These are phyloP conservation scores for Cavia aperea DNA, from an alignment of 2,113 vertebrate genomes.

Conservation along the genomic window DNA sequence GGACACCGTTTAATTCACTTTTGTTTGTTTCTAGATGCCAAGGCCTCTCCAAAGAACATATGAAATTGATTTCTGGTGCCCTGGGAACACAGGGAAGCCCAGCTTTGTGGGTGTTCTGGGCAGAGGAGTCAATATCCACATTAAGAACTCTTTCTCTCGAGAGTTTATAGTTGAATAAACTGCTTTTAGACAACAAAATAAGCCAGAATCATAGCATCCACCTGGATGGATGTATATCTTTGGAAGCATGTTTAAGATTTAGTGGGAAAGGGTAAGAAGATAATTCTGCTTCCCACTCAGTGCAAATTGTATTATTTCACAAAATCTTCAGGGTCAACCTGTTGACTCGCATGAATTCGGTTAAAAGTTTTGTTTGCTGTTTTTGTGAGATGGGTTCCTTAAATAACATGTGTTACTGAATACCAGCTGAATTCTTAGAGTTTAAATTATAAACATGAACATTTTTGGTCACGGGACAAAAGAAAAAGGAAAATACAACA, in stretches of 20 bases:
- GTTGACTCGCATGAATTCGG: neutral
- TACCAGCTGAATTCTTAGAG: neutral
- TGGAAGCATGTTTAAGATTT: conserved; percentile 20
- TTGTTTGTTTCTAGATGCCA: conserved; percentile 24
- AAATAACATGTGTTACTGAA: neutral
- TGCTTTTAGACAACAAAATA: neutral
- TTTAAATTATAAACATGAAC: neutral
- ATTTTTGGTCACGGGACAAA: conserved; percentile 14
- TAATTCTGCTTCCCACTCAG: neutral
- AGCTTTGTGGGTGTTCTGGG: neutral
- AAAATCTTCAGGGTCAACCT: neutral
- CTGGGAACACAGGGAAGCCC: neutral
- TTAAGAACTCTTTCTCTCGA: neutral
- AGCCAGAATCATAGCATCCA: neutral
- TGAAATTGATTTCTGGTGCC: neutral
- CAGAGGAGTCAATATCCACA: neutral
- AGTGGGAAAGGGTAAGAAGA: neutral
- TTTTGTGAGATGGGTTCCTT: neutral
- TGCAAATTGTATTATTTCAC: neutral
- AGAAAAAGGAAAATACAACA: neutral
- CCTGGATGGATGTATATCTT: neutral
- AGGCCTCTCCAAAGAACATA: neutral
- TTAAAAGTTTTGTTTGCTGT: neutral
- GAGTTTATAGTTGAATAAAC: neutral
- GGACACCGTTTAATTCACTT: neutral